A percentile compares a stretch with the other conserved stretches of the same genome.
phyloP scores from a whole-genome alignment of 92 coral and sea anemone genomes.

The Siderastrea radians region DNA sequence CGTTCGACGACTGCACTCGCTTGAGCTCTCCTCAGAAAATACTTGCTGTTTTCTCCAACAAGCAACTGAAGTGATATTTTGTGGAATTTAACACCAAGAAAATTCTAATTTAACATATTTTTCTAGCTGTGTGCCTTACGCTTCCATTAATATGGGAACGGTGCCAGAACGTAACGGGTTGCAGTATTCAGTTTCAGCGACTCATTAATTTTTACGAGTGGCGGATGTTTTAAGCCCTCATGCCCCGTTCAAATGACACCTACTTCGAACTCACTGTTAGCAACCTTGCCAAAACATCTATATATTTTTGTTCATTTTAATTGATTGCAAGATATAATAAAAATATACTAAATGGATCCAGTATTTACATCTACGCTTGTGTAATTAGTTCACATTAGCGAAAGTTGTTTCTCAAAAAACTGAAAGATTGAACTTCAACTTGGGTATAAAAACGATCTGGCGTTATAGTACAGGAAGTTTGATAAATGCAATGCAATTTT shows the following conservation, averaged over 20 bases:
- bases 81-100: neutral
- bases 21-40: neutral
- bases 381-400: slow-evolving; percentile 5
- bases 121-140: neutral
- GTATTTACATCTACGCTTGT: slow-evolving; percentile 8
- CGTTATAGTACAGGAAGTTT: too few relatives aligned
- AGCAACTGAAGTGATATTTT: too few relatives aligned
- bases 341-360: neutral
- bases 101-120: slow-evolving; percentile 16
- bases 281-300: slow-evolving; percentile 5
- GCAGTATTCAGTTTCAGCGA: slow-evolving; percentile 23
- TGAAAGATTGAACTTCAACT: too few relatives aligned
- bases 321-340: neutral
- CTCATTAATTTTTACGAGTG: slow-evolving; percentile 40
- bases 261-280: neutral
- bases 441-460: too few relatives aligned
- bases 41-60: neutral
- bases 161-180: slow-evolving; percentile 30
- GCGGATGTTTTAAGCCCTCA: neutral
- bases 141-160: neutral
- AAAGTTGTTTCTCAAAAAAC: neutral
- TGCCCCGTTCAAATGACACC: neutral
- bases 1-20: neutral
- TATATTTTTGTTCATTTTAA: neutral
- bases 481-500: too few relatives aligned